phyloP scores from a whole-genome alignment of 35 echinoderm and acorn worm genomes.

The Hemicentrotus pulcherrimus region DNA sequence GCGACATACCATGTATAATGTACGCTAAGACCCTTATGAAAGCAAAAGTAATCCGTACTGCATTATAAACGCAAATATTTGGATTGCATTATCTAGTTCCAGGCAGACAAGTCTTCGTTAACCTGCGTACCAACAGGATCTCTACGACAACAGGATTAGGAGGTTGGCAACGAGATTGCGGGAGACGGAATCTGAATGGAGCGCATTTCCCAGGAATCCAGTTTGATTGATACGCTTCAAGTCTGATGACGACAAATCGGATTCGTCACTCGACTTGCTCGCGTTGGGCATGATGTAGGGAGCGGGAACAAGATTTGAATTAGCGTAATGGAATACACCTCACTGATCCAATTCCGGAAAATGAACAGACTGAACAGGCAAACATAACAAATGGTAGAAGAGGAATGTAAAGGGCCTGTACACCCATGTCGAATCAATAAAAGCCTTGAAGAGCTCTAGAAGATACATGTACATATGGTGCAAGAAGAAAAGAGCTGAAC shows the following conservation, averaged over 20 bases:
- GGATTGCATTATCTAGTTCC: not conserved
- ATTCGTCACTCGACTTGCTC: not conserved
- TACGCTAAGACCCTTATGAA: not conserved
- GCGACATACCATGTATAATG: too few species aligned
- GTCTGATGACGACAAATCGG: not conserved
- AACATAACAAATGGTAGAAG: too few species aligned
- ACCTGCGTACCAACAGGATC: not conserved
- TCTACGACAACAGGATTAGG: not conserved
- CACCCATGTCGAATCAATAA: too few species aligned
- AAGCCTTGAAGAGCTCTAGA: too few species aligned
- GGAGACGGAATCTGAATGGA: not conserved
- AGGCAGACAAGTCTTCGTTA: not conserved
- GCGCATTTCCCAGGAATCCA: not conserved
- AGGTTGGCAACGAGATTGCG: not conserved
- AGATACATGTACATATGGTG: too few species aligned
- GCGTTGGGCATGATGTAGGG: not conserved
- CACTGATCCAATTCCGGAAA: not conserved
- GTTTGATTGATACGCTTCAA: not conserved
- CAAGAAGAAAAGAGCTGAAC: too few species aligned
- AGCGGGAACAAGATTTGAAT: not conserved
- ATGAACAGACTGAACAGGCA: not conserved
- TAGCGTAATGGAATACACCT: conserved; percentile 10
- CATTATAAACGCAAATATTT: not conserved
- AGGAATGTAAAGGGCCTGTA: too few species aligned
- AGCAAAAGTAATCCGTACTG: not conserved